Conservation (phyloP, 2,888 invertebrate genomes). For the Trissoscelio sp. region DNA sequence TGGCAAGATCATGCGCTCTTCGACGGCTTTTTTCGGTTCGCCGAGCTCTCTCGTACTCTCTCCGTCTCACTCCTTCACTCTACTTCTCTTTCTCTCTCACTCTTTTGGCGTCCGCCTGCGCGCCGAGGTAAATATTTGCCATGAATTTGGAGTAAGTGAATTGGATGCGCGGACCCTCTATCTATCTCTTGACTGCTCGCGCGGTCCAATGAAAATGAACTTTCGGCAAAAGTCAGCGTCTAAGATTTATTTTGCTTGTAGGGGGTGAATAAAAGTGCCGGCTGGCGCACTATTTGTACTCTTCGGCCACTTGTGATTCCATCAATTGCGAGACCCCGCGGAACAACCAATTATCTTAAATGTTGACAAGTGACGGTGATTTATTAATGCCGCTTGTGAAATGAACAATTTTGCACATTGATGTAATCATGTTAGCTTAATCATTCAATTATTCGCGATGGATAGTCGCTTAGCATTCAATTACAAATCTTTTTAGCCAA, state of each 20-base stretch:
- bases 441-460: background rate
- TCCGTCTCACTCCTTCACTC: too few species aligned
- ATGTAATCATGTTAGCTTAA: conserved; percentile 8
- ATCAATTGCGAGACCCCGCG: conserved; percentile 29
- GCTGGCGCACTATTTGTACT: conserved; percentile 21
- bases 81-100: too few species aligned
- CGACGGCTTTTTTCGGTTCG: conserved; percentile 68
- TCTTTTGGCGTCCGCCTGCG: conserved; percentile 64
- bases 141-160: conserved; percentile 67
- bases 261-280: conserved; percentile 41
- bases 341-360: conserved; percentile 45
- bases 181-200: conserved; percentile 13
- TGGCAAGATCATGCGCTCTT: conserved; percentile 64
- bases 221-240: conserved; percentile 50
- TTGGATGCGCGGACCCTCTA: conserved; percentile 54
- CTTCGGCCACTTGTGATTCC: conserved; percentile 35
- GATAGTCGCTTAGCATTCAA: background rate
- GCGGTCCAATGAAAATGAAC: conserved; percentile 54
- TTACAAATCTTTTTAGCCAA: background rate
- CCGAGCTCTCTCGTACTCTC: conserved; percentile 44
- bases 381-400: conserved; percentile 13
- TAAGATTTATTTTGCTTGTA: conserved; percentile 54
- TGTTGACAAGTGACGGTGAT: conserved; percentile 34
- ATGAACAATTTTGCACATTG: conserved; percentile 13
- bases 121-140: conserved; percentile 68